Evolutionary conservation across 2,797 vertebrate genomes (phyloP), one percentile per base, ranked within the genome.

Genomic region (Fistularia tabacaria): DNA sequence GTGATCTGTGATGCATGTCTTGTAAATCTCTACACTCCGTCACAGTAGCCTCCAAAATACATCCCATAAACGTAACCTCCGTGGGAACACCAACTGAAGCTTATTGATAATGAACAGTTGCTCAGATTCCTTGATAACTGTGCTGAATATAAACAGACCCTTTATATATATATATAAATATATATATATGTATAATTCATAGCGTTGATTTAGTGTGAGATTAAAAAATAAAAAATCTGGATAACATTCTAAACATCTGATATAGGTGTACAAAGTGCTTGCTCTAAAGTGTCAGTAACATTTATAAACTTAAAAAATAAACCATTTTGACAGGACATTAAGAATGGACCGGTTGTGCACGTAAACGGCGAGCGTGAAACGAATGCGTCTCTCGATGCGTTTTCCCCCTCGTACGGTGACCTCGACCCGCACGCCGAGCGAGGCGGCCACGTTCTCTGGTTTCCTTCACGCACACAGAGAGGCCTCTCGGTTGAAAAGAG

Each of bases 231-330:
- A 8, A 8, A 8, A 42, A 81, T 80, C 56, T 72, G 65, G 74
- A 25, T 25, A 25, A 2, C 2, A 25, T 25, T 25, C 66, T 59
- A 60, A 69, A 73, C 57, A 64, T 74, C 51, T 70, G 59, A 62
- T 54, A 42, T 64, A 44, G 62, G 49, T 66, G 60, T 81, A 82
- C 66, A 88, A 87, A 87, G 84, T 87, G 84, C 84, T 83, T 79
- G 62, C 68, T 82, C 77, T 75, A 80, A 87, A 83, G 81, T 83
- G 76, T 85, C 79, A 73, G 69, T 74, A 68, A 86, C 69, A 81
- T 82, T 68, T 57, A 55, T 55, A 76, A 68, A 69, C 58, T 69
- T 64, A 53, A 73, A 74, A 73, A 9, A 41, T 42, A 40, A 36
- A 53, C 43, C 4, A n/a, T 36, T 10, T 10, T 46, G 14, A 40